phyloP scores from a whole-genome alignment of 1,140 invertebrate genomes.

The Penaeus indicus region DNA sequence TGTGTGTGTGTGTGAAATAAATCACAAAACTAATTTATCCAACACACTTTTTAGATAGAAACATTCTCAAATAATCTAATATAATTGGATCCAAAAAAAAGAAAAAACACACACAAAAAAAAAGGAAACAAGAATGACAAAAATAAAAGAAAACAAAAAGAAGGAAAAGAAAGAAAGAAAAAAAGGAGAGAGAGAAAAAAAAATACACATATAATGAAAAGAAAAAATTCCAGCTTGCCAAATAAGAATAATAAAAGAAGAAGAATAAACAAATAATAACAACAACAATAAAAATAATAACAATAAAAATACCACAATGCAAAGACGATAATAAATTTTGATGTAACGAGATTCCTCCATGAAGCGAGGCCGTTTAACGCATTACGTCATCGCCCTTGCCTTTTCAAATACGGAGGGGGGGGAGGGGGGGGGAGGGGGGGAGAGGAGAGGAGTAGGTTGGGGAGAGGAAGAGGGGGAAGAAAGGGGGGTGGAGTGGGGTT shows the following conservation, averaged over 20 bases:
- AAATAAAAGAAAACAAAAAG: constrained; percentile 33
- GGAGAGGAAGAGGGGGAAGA: neutral
- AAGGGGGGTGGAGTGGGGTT: neutral
- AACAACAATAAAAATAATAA: neutral
- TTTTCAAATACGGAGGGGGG: neutral
- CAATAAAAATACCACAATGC: neutral
- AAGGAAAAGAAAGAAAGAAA: constrained; percentile 31
- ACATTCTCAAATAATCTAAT: neutral
- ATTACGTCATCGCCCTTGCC: neutral
- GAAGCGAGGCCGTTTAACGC: neutral
- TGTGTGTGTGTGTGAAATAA: no score
- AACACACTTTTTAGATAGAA: no score
- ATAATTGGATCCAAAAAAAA: neutral
- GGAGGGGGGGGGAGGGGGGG: neutral
- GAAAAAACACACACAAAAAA: neutral
- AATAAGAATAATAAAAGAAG: neutral
- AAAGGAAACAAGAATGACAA: neutral
- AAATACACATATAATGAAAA: neutral
- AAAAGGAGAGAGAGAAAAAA: constrained; percentile 28
- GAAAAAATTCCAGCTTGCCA: neutral
- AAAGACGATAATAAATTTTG: neutral
- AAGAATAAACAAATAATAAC: neutral
- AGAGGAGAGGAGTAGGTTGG: neutral
- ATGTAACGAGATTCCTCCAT: neutral
- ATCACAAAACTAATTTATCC: no score